Conservation (phyloP, 2,888 invertebrate genomes). For the Apamea anceps region DNA sequence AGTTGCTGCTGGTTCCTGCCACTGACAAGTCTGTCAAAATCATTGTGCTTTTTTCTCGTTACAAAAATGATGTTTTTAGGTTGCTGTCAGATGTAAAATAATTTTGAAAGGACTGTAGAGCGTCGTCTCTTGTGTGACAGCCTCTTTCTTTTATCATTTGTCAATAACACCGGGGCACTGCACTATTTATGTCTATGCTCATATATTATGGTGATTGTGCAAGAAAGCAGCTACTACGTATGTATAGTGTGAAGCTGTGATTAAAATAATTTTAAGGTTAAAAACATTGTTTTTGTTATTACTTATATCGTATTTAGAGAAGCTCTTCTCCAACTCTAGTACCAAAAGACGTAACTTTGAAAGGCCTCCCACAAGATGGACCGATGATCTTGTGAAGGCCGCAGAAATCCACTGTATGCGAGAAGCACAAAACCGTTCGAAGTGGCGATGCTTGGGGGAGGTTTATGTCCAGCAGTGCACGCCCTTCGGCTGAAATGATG, state of each 20-base stretch:
- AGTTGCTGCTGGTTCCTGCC: neutral
- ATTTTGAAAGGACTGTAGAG: neutral
- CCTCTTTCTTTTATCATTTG: neutral
- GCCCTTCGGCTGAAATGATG: no score
- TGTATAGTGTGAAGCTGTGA: conserved; percentile 22
- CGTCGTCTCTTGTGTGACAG: neutral
- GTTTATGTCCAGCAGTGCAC: no score
- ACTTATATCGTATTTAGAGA: neutral
- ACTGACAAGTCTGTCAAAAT: neutral
- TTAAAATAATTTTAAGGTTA: conserved; percentile 17
- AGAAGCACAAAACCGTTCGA: no score
- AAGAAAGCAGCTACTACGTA: neutral
- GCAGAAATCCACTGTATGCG: no score
- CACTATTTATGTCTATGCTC: neutral
- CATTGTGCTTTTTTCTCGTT: neutral
- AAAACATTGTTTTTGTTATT: conserved; percentile 12
- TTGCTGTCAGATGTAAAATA: neutral
- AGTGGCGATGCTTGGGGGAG: no score
- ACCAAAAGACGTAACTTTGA: neutral
- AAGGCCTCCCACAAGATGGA: neutral
- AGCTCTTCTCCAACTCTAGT: neutral
- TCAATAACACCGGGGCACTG: neutral
- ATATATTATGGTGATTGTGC: neutral
- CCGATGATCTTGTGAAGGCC: neutral
- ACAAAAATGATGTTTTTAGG: neutral